Base-by-base conservation (phyloP, 2,888 invertebrate species). In the Melanchra persicariae region DNA sequence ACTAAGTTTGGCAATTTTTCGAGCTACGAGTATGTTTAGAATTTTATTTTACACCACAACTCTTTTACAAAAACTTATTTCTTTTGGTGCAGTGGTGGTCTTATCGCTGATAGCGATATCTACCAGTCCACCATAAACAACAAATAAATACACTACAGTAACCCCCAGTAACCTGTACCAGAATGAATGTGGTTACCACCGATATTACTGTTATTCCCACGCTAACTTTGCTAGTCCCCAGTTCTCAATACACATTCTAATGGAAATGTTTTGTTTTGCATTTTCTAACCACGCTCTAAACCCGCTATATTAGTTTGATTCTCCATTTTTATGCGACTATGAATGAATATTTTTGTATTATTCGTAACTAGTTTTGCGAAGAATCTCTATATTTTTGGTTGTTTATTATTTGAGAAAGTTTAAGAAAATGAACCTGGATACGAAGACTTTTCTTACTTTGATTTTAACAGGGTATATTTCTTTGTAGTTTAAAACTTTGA, bases 211-310 rank as follows among this genome's bases (percentile, higher is more conserved):
- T 74, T 67, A 71, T 76, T 51, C 55, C 43, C 61, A 22, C 58
- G 55, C 65, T 43, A 83, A 83, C 76, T 83, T 83, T 54, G 55
- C 64, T 43, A 75, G 70, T 65, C 69, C 57, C 47, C 65, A 55
- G 62, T 64, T 49, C 62, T 72, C 66, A 55, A 70, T 74, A 79
- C 77, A 84, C 77, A 84, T 85, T 86, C 85, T 84, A 88, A 89
- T 90, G 87, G 85, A 85, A 87, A 82, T 88, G 84, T 83, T 85
- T 86, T 80, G 89, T 87, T 87, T 73, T 83, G 80, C 77, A 79
- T 81, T 83, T 68, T 65, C 77, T 77, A 82, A 77, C 74, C 67
- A 67, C 19, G 45, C 30, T 63, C 59, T 68, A 75, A 70, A 34
- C 58, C 47, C 43, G 63, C 49, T 55, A 30, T 59, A 40, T 45